Evolutionary conservation across 2,797 vertebrate species (phyloP).

Genomic region (Gouania willdenowi): DNA sequence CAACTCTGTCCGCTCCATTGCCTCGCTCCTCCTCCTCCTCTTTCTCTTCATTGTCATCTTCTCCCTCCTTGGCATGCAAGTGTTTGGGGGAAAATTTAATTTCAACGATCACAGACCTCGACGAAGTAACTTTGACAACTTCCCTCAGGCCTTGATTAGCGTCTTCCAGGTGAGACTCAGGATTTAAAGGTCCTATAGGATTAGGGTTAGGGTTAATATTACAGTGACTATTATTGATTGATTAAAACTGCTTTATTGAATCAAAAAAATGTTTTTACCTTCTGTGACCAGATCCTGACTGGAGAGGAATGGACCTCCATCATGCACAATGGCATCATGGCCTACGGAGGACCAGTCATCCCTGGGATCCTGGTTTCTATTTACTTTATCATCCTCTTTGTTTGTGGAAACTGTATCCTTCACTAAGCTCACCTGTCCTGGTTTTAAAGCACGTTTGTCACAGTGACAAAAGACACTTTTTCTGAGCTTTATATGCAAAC

Average conservation of each 20-base stretch:
- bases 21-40: constrained; percentile 92
- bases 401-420: constrained; percentile 98
- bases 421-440: neutral
- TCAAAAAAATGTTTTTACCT: neutral
- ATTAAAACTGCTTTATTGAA: neutral
- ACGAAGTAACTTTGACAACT: constrained; percentile 95
- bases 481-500: too few species aligned
- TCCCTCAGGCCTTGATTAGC: constrained; percentile 94
- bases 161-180: constrained; percentile 94
- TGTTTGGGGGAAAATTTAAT: constrained; percentile 95
- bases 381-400: constrained; percentile 92
- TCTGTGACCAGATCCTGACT: constrained; percentile 81
- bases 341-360: constrained; percentile 87
- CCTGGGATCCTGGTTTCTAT: constrained; percentile 93
- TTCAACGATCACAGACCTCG: constrained; percentile 80
- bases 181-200: too few species aligned
- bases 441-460: neutral
- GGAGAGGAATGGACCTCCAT: constrained; percentile 94
- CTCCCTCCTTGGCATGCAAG: constrained; percentile 95
- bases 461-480: too few species aligned
- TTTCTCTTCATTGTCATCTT: constrained; percentile 97
- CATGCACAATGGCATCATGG: constrained; percentile 96
- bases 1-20: constrained; percentile 95
- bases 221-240: too few species aligned
- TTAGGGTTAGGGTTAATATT: too few species aligned